phyloP scores from a whole-genome alignment of 2,113 vertebrate genomes.

The Natator depressus region DNA sequence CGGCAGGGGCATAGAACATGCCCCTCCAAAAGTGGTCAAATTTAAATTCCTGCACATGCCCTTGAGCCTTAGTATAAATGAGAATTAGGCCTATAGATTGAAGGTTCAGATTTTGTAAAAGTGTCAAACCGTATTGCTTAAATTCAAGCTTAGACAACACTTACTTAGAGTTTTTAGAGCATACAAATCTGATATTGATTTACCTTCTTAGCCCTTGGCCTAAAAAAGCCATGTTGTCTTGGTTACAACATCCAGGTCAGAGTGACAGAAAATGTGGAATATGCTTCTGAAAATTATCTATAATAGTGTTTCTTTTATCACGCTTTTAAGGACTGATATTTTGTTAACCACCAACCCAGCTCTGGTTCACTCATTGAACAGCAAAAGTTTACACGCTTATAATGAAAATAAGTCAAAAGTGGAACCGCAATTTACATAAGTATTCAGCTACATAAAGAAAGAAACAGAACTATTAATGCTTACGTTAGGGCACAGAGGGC shows the following conservation, averaged over 20 bases:
- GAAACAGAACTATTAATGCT: not conserved
- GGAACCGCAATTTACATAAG: not conserved
- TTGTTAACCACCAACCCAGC: not conserved
- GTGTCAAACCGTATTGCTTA: not conserved
- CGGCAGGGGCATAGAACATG: no score
- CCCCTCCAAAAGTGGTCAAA: no score
- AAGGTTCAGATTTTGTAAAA: not conserved
- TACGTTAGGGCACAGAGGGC: not conserved
- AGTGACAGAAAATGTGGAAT: not conserved
- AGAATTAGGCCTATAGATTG: not conserved
- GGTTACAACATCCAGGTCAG: not conserved
- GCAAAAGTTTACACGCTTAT: not conserved
- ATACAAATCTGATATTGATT: not conserved
- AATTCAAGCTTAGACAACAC: not conserved
- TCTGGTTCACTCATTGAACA: not conserved
- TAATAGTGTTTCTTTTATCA: not conserved
- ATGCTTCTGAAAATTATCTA: not conserved
- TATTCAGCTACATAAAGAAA: not conserved
- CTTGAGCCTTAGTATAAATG: not conserved
- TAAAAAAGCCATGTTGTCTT: not conserved
- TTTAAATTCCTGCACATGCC: no score
- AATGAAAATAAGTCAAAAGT: constrained; percentile 27
- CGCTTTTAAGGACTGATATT: not conserved
- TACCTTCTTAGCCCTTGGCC: not conserved
- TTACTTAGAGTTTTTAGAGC: not conserved